These are phyloP conservation scores for Nanorana parkeri DNA, from an alignment of 2,113 vertebrate species.

Conservation along the genomic window DNA sequence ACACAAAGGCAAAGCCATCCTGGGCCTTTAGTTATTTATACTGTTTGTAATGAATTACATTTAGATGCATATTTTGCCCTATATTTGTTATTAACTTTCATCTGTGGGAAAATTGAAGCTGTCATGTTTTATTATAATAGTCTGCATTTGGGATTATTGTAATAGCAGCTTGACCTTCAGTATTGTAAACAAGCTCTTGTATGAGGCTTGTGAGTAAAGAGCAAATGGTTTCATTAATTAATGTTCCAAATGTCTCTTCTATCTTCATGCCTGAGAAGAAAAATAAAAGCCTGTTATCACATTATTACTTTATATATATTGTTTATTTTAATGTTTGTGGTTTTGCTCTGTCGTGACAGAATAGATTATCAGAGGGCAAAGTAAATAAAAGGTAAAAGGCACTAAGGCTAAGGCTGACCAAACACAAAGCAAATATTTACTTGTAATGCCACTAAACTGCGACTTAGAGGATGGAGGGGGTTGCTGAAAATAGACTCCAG, in stretches of 20 bases:
- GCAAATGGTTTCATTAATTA: constrained; percentile 44
- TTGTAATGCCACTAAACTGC: too few species aligned
- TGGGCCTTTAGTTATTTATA: neutral
- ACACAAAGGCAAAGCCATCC: neutral
- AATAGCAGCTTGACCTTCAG: constrained; percentile 29
- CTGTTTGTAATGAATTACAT: constrained; percentile 20
- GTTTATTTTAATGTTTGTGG: neutral
- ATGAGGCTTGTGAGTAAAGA: constrained; percentile 28
- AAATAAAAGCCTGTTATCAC: constrained; percentile 49
- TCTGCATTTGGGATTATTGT: constrained; percentile 28
- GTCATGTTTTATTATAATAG: constrained; percentile 41
- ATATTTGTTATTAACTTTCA: constrained; percentile 17
- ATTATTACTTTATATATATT: neutral
- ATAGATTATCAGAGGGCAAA: neutral
- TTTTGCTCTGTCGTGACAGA: neutral
- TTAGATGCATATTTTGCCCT: constrained; percentile 25
- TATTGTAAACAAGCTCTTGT: constrained; percentile 51
- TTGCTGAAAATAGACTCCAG: too few species aligned
- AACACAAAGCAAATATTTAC: too few species aligned
- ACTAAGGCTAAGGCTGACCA: too few species aligned
- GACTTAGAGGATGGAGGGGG: too few species aligned
- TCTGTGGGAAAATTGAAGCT: constrained; percentile 23
- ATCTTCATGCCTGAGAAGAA: constrained; percentile 44
- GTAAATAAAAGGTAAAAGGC: neutral
- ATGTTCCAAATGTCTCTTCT: constrained; percentile 5